phyloP scores from a whole-genome alignment of 2,888 invertebrate species.

The Metacarcinus magister region DNA sequence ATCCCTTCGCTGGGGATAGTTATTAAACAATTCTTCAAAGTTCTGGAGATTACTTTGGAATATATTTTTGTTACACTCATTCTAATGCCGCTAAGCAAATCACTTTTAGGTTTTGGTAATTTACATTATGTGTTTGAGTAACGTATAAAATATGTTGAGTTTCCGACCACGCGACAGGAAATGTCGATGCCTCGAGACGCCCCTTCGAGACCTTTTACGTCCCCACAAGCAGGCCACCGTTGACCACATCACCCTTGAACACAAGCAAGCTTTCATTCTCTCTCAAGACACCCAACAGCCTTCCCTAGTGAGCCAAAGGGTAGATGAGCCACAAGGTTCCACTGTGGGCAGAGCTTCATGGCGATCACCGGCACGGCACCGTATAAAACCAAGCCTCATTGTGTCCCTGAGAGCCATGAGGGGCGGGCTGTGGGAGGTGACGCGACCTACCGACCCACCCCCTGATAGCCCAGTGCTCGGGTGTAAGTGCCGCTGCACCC shows the following conservation, averaged over 20 bases:
- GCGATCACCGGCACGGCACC: neutral
- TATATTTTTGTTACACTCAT: neutral
- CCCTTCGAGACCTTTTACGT: neutral
- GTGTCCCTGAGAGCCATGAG: neutral
- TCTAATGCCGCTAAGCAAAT: neutral
- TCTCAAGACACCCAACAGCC: neutral
- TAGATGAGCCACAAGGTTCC: neutral
- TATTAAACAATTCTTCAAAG: neutral
- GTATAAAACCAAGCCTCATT: neutral
- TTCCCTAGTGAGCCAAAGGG: neutral
- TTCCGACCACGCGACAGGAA: neutral
- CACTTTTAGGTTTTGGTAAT: neutral
- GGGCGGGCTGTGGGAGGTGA: neutral
- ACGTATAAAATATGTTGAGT: neutral
- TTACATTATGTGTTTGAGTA: neutral
- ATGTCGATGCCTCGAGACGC: neutral
- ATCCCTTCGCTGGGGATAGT: neutral
- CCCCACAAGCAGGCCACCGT: neutral
- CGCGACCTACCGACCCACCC: neutral
- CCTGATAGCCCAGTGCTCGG: neutral
- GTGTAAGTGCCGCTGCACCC: neutral
- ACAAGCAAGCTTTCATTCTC: conserved; percentile 21
- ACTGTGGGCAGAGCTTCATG: neutral
- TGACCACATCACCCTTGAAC: neutral
- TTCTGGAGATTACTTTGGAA: neutral